These are phyloP conservation scores for Sciurus niger DNA, from an alignment of 2,113 vertebrate genomes.

Conservation along the genomic window DNA sequence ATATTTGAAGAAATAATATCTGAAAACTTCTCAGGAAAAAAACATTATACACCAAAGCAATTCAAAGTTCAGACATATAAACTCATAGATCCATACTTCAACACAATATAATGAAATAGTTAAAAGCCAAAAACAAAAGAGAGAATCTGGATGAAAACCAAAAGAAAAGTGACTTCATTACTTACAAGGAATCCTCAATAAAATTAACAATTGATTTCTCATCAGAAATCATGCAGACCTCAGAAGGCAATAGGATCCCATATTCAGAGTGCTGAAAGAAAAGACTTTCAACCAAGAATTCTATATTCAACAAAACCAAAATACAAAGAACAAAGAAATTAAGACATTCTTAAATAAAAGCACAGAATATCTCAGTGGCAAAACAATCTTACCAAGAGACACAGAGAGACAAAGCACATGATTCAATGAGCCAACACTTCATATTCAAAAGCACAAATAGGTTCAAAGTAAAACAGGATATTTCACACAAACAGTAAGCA, in stretches of 20 bases:
- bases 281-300: neutral
- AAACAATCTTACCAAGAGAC: neutral
- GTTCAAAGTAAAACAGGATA: neutral
- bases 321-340: neutral
- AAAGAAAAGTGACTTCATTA: neutral
- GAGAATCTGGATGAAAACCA: neutral
- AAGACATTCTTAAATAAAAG: neutral
- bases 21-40: neutral
- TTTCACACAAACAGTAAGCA: neutral
- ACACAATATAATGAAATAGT: neutral
- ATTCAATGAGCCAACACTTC: neutral
- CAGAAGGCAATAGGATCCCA: neutral
- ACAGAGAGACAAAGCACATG: neutral
- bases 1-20: neutral
- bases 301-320: neutral
- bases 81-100: neutral
- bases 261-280: neutral
- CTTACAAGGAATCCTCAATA: neutral
- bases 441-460: neutral
- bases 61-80: neutral
- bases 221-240: neutral
- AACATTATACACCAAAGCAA: neutral
- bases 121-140: neutral
- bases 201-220: neutral
- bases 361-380: neutral